Percentiles rank a stretch among this genome's conserved stretches.
Conservation (phyloP, 23 tunicate species). For the Botrylloides violaceus region DNA sequence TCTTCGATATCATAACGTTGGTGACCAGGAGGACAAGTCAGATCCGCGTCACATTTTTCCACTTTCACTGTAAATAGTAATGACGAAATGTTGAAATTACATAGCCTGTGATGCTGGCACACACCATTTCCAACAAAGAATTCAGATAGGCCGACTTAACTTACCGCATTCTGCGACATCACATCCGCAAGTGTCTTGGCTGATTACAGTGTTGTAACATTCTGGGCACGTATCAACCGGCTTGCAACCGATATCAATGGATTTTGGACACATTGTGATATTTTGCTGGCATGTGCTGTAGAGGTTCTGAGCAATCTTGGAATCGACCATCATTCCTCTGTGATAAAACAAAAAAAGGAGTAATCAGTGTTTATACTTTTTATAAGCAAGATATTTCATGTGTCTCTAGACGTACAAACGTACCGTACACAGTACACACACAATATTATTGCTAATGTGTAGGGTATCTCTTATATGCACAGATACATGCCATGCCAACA, state of each 20-base stretch:
- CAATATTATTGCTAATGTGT: too few relatives aligned
- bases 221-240: slow-evolving; percentile 30
- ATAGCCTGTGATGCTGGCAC: neutral
- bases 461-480: too few relatives aligned
- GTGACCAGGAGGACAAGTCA: neutral
- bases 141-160: neutral
- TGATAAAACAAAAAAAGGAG: too few relatives aligned
- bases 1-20: slow-evolving; percentile 14
- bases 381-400: too few relatives aligned
- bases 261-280: slow-evolving; percentile 25
- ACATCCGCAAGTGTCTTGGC: slow-evolving; percentile 36
- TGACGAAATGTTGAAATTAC: neutral
- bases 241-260: slow-evolving; percentile 41
- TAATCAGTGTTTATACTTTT: too few relatives aligned
- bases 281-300: slow-evolving; percentile 49
- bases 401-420: too few relatives aligned
- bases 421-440: too few relatives aligned
- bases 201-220: slow-evolving; percentile 34
- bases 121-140: neutral
- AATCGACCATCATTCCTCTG: slow-evolving; percentile 23
- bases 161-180: slow-evolving; percentile 38
- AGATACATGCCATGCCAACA: too few relatives aligned
- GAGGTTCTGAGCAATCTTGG: slow-evolving; percentile 19
- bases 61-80: neutral
- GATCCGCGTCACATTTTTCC: neutral